These are phyloP conservation scores for Microplitis demolitor DNA, from an alignment of 1,140 invertebrate species.

Conservation along the genomic window DNA sequence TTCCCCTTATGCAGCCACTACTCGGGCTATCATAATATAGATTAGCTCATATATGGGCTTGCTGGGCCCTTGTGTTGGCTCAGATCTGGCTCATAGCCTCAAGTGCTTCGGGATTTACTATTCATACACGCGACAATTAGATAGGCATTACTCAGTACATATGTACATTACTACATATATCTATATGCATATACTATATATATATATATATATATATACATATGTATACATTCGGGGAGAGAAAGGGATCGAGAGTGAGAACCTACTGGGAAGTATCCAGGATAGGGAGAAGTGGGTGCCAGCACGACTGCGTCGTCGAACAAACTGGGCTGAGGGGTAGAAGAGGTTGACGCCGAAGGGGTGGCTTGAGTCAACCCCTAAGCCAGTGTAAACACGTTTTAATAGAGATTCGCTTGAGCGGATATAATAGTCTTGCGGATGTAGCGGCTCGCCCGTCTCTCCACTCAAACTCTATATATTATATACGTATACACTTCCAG, in stretches of 20 bases:
- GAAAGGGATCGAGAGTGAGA: background rate
- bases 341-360: conserved; percentile 48
- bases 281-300: background rate
- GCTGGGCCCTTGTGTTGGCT: conserved; percentile 57
- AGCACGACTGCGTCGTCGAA: conserved; percentile 15
- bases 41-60: conserved; percentile 58
- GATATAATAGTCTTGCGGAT: conserved; percentile 63
- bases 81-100: conserved; percentile 58
- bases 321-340: conserved; percentile 22
- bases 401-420: conserved; percentile 64
- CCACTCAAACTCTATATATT: background rate
- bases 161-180: conserved; percentile 22
- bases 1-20: background rate
- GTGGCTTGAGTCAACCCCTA: conserved; percentile 61
- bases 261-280: background rate
- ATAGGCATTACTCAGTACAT: conserved; percentile 58
- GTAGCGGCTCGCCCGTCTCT: conserved; percentile 36
- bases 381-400: conserved; percentile 64
- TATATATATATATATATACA: background rate
- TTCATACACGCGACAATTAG: conserved; percentile 64
- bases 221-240: background rate
- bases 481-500: background rate
- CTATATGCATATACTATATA: background rate
- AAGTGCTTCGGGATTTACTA: conserved; percentile 62
- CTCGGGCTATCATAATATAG: conserved; percentile 62